These are phyloP conservation scores for Gonatopus flavifemur DNA, from an alignment of 1,140 invertebrate species.

Conservation along the genomic window DNA sequence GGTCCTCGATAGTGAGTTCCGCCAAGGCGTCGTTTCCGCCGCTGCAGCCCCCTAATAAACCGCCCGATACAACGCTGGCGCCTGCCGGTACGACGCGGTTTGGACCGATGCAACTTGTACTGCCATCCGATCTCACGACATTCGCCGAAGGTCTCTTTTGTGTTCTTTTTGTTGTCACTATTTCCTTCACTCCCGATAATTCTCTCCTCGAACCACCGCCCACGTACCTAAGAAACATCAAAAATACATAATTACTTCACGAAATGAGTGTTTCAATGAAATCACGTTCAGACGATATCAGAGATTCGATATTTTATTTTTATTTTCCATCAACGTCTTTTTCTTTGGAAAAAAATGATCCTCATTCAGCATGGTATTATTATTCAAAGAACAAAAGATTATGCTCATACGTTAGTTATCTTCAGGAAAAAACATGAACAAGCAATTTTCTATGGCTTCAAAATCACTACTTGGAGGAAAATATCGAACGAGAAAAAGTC, in stretches of 20 bases:
- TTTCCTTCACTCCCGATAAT: constrained; percentile 48
- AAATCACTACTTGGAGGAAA: too few relatives aligned
- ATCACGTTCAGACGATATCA: too few relatives aligned
- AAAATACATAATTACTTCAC: constrained; percentile 4
- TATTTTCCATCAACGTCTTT: too few relatives aligned
- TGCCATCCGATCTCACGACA: constrained; percentile 41
- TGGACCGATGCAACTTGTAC: constrained; percentile 26
- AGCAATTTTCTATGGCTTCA: too few relatives aligned
- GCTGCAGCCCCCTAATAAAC: constrained; percentile 48
- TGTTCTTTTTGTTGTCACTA: constrained; percentile 46
- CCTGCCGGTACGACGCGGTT: constrained; percentile 25
- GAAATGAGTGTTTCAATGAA: too few relatives aligned
- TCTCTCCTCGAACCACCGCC: constrained; percentile 46
- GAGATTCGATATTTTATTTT: too few relatives aligned
- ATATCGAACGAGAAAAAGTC: too few relatives aligned
- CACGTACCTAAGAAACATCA: constrained; percentile 39
- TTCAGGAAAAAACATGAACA: too few relatives aligned
- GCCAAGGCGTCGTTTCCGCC: constrained; percentile 55
- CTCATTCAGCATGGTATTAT: too few relatives aligned
- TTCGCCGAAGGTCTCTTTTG: constrained; percentile 43
- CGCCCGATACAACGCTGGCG: constrained; percentile 26
- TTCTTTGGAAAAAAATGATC: too few relatives aligned
- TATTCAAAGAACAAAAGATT: too few relatives aligned
- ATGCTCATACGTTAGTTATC: too few relatives aligned
- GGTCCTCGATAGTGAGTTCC: constrained; percentile 53